Percentiles rank a stretch among this genome's conserved stretches.
phyloP scores from a whole-genome alignment of 2,113 vertebrate genomes.

The Steatornis caripensis region DNA sequence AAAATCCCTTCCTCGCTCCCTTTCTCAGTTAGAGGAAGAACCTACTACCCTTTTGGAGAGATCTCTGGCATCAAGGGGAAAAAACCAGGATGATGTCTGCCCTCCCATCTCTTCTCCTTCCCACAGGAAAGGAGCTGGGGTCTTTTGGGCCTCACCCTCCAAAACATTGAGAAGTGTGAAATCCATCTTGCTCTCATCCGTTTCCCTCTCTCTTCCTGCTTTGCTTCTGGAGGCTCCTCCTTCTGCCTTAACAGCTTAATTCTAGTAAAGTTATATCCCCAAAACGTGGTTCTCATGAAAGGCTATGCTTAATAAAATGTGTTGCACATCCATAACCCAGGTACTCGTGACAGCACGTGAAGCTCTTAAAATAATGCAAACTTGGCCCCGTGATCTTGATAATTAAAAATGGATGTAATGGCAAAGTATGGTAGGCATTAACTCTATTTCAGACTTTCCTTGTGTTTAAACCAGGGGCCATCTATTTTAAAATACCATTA shows the following conservation, averaged over 20 bases:
- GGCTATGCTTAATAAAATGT: slow-evolving; percentile 31
- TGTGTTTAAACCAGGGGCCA: neutral
- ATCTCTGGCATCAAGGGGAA: neutral
- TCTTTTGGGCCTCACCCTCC: neutral
- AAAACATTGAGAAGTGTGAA: neutral
- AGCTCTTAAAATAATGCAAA: neutral
- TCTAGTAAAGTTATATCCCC: neutral
- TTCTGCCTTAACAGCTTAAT: neutral
- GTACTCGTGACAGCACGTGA: slow-evolving; percentile 1
- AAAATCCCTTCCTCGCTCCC: neutral
- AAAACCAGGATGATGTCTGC: neutral
- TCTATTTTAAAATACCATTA: slow-evolving; percentile 4
- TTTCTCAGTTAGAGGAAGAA: neutral
- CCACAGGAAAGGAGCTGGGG: neutral
- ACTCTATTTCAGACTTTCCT: neutral
- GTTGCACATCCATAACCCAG: neutral
- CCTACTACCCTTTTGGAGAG: neutral
- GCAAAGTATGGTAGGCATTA: neutral
- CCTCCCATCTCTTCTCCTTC: neutral
- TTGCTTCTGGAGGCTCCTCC: neutral
- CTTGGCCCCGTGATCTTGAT: neutral
- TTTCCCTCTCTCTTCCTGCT: neutral
- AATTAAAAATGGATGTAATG: slow-evolving; percentile 53
- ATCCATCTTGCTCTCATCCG: rapidly evolving
- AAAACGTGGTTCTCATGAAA: neutral